These are phyloP conservation scores for Thamnophis sirtalis DNA, from an alignment of 2,113 vertebrate genomes.

Conservation along the genomic window DNA sequence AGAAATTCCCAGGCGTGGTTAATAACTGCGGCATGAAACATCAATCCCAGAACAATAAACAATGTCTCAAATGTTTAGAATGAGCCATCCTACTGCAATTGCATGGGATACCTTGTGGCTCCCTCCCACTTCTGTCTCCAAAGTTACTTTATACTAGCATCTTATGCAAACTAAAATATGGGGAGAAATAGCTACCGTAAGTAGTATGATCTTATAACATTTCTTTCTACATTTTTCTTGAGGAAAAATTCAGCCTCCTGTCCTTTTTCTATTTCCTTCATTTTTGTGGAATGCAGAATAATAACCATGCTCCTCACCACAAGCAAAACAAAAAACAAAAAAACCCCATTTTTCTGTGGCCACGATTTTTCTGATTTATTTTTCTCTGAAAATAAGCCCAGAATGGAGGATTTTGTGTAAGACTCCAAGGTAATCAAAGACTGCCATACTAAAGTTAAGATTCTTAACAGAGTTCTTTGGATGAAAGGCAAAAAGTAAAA, in stretches of 20 bases:
- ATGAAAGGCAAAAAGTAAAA: neutral
- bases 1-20: constrained; percentile 63
- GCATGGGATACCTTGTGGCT: constrained; percentile 25
- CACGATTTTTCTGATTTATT: neutral
- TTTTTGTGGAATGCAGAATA: constrained; percentile 47
- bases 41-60: constrained; percentile 53
- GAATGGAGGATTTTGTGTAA: neutral
- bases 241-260: constrained; percentile 49
- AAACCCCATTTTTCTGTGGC: constrained; percentile 12
- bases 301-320: neutral
- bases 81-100: constrained; percentile 35
- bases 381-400: neutral
- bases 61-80: constrained; percentile 47
- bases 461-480: neutral
- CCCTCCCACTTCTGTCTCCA: constrained; percentile 31
- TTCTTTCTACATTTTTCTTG: constrained; percentile 50
- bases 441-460: neutral
- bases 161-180: constrained; percentile 49
- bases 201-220: constrained; percentile 35
- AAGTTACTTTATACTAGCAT: constrained; percentile 45
- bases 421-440: constrained; percentile 14
- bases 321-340: constrained; percentile 39
- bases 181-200: constrained; percentile 14
- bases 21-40: constrained; percentile 41
- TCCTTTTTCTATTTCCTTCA: constrained; percentile 41